Evolutionary conservation across 2,113 vertebrate species (phyloP).

Genomic region (Phrynosoma platyrhinos): DNA sequence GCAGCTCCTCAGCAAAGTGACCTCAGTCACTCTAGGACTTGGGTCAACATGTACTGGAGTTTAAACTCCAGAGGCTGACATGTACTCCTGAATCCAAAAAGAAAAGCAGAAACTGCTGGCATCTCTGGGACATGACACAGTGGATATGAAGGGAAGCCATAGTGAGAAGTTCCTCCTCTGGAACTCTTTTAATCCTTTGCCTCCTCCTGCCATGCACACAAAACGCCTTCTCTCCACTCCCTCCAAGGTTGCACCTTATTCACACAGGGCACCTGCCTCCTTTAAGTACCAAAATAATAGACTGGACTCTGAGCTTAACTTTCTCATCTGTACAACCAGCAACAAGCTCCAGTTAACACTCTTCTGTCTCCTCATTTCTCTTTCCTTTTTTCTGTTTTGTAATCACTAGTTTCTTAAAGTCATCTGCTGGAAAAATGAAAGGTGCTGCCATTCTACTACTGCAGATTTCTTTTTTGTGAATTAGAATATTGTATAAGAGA

Average conservation of each 20-base stretch:
- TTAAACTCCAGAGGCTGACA: background rate
- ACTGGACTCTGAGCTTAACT: conserved; percentile 53
- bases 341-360: conserved; percentile 49
- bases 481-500: conserved; percentile 55
- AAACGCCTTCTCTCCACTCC: conserved; percentile 46
- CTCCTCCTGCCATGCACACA: conserved; percentile 12
- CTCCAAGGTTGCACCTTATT: conserved; percentile 30
- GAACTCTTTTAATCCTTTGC: conserved; percentile 68
- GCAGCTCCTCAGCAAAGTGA: conserved; percentile 37
- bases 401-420: conserved; percentile 66
- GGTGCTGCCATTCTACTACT: conserved; percentile 67
- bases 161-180: conserved; percentile 65
- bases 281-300: conserved; percentile 43
- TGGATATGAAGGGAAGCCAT: conserved; percentile 27
- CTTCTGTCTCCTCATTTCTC: background rate
- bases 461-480: conserved; percentile 50
- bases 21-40: background rate
- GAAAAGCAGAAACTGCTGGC: conserved; percentile 38
- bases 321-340: conserved; percentile 70
- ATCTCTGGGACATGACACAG: conserved; percentile 30
- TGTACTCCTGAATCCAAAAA: background rate
- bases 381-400: conserved; percentile 47
- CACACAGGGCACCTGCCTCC: conserved; percentile 25
- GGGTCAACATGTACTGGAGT: background rate
- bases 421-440: conserved; percentile 64